These are phyloP conservation scores for Clepsis dumicolana DNA, from an alignment of 2,888 invertebrate genomes.

Conservation along the genomic window DNA sequence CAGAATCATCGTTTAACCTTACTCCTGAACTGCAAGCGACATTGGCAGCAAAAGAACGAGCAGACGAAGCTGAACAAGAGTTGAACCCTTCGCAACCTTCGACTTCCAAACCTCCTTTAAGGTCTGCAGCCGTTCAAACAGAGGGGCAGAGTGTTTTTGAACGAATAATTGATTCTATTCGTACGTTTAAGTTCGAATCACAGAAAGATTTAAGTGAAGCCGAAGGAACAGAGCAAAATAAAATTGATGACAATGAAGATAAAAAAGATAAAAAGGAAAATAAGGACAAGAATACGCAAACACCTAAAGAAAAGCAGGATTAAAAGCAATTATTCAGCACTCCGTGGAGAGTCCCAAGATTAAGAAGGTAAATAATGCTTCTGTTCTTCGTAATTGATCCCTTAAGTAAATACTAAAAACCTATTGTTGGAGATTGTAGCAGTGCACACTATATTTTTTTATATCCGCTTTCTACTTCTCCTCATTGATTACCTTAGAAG, in stretches of 20 bases:
- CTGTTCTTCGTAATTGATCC: neutral
- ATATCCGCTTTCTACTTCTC: neutral
- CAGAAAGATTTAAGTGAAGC: neutral
- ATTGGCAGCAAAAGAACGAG: neutral
- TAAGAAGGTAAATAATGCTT: neutral
- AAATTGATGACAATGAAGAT: neutral
- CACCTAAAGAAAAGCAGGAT: slow-evolving; percentile 66
- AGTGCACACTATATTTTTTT: neutral
- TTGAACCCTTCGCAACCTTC: neutral
- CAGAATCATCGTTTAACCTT: neutral
- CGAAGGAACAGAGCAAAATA: neutral
- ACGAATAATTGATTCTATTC: neutral
- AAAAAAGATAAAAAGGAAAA: neutral
- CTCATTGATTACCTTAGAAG: neutral
- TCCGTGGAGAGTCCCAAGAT: neutral
- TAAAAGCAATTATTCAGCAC: slow-evolving; percentile 43
- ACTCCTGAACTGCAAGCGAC: neutral
- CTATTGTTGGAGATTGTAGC: neutral
- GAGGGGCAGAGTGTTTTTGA: neutral
- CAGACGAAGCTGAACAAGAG: neutral
- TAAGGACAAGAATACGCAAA: slow-evolving; percentile 57
- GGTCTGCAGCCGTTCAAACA: neutral
- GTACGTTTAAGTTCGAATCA: neutral
- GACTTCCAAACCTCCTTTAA: neutral
- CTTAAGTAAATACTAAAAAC: neutral